These are phyloP conservation scores for Coreius guichenoti DNA, from an alignment of 2,797 vertebrate genomes.

Conservation along the genomic window DNA sequence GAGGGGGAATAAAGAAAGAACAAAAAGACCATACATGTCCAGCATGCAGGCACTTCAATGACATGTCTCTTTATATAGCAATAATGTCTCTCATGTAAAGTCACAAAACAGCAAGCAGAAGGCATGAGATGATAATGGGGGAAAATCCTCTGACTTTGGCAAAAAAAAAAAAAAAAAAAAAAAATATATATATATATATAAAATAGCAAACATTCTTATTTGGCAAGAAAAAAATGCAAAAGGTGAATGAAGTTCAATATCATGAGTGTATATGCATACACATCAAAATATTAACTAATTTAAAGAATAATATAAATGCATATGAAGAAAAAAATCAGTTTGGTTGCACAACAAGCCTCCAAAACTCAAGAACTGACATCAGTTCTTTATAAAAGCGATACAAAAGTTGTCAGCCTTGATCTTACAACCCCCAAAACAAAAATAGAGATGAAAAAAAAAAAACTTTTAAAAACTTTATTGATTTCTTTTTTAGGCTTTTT, in stretches of 20 bases:
- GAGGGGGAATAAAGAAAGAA: conserved; percentile 57
- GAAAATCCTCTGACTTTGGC: conserved; percentile 88
- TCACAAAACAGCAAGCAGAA: conserved; percentile 85
- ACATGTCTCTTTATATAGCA: conserved; percentile 85
- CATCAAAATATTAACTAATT: conserved; percentile 67
- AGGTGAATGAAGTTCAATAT: conserved; percentile 79
- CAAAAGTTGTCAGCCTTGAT: conserved; percentile 75
- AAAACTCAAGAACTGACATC: conserved; percentile 63
- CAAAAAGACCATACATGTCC: conserved; percentile 96
- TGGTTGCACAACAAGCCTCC: conserved; percentile 69
- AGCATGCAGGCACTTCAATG: conserved; percentile 98
- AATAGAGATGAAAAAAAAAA: conserved; percentile 71
- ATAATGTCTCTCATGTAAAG: conserved; percentile 83
- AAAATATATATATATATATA: background rate
- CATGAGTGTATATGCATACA: conserved; percentile 81
- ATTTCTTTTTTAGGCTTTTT: conserved; percentile 64
- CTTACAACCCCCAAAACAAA: conserved; percentile 78
- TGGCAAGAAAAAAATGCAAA: conserved; percentile 78
- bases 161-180: conserved; percentile 50
- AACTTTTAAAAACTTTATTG: conserved; percentile 77
- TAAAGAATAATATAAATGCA: conserved; percentile 81
- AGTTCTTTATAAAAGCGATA: conserved; percentile 66
- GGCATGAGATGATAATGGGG: conserved; percentile 94
- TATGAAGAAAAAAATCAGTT: conserved; percentile 80
- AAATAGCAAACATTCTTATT: conserved; percentile 55